Evolutionary conservation across 1,140 invertebrate species (phyloP).

Genomic region (Wiebesia pumilae): DNA sequence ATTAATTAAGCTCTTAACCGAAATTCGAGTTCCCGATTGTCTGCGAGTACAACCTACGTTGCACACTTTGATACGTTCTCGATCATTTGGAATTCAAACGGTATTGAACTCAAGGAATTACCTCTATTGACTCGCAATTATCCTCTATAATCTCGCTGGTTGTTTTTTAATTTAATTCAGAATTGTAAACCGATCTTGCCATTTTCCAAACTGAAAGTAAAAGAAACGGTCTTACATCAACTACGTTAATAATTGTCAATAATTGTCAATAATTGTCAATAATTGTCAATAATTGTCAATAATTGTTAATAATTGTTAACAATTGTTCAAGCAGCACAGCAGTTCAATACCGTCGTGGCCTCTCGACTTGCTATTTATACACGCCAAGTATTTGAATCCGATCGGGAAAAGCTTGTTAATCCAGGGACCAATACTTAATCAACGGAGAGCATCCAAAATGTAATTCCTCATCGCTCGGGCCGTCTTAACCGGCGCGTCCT

Average conservation of each 20-base stretch:
- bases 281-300: too few species aligned
- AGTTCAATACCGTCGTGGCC: too few species aligned
- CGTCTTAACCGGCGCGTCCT: too few species aligned
- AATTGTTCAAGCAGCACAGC: too few species aligned
- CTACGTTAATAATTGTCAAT: too few species aligned
- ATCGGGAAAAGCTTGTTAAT: background rate
- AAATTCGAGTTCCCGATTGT: background rate
- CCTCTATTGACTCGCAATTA: background rate
- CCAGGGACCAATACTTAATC: background rate
- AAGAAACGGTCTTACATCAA: too few species aligned
- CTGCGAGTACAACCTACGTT: background rate
- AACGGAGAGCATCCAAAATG: background rate
- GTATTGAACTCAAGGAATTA: background rate
- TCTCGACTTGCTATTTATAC: too few species aligned
- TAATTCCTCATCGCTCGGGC: background rate
- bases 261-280: too few species aligned
- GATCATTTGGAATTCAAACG: background rate
- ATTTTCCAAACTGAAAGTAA: too few species aligned
- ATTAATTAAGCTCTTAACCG: background rate
- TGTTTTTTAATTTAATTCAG: background rate
- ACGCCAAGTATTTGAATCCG: background rate
- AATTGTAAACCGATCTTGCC: background rate
- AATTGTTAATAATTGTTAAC: too few species aligned
- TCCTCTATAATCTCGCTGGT: background rate
- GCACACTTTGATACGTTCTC: background rate